A percentile compares a stretch with the other conserved stretches of the same genome.
Conservation (phyloP, 30 jellyfish, hydroid and myxozoan species). For the Aurelia coerulea region DNA sequence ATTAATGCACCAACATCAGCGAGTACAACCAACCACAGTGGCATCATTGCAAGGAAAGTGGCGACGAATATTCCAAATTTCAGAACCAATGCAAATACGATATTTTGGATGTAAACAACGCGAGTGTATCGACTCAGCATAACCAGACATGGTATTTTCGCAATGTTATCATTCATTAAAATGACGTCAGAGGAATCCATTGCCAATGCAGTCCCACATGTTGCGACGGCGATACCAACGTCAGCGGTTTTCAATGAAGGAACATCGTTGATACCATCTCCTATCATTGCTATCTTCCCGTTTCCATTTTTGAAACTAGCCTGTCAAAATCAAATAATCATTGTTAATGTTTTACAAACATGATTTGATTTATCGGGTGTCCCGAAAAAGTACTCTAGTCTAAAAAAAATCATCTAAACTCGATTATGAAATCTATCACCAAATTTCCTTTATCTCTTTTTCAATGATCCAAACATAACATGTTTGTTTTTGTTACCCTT, state of each 20-base stretch:
- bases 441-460: neutral
- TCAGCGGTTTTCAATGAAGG: conserved; percentile 80
- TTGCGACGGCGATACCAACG: conserved; percentile 82
- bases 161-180: conserved; percentile 66
- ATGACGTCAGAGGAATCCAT: conserved; percentile 71
- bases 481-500: too few species aligned
- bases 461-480: too few species aligned
- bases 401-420: too few species aligned
- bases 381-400: too few species aligned
- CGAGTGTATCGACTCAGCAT: conserved; percentile 40
- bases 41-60: conserved; percentile 10
- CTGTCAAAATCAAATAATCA: too few species aligned
- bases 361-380: too few species aligned
- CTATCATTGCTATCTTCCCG: conserved; percentile 54
- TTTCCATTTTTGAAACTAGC: neutral
- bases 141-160: conserved; percentile 44
- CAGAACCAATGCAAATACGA: conserved; percentile 26
- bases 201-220: conserved; percentile 64
- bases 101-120: conserved; percentile 55
- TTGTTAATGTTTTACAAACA: too few species aligned
- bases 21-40: conserved; percentile 62
- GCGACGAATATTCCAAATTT: conserved; percentile 38
- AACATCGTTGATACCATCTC: conserved; percentile 81
- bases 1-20: conserved; percentile 68
- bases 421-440: neutral